A percentile compares a stretch with the other conserved stretches of the same genome.
Evolutionary conservation across 2,797 vertebrate species (phyloP).

Genomic region (Chloroceryle inda): DNA sequence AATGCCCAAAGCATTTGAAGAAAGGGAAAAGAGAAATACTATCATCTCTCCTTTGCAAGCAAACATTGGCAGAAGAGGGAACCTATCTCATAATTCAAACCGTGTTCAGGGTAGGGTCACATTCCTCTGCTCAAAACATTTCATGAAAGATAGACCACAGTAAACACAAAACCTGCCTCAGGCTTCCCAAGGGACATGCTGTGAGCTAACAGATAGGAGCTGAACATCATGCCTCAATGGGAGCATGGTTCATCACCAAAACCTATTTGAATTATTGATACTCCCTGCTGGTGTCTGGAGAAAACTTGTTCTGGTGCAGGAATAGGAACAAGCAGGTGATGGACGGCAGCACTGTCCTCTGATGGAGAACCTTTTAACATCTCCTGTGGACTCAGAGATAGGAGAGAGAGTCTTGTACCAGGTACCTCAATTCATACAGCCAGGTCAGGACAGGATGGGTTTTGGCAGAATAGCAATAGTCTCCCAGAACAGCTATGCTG

Average conservation of each 20-base stretch:
- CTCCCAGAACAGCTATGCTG: not conserved
- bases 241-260: not conserved
- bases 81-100: not conserved
- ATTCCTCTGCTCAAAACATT: not conserved
- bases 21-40: not conserved
- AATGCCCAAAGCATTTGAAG: not conserved
- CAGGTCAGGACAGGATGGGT: not conserved
- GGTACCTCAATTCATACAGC: not conserved
- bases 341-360: not conserved
- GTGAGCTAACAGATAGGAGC: not conserved
- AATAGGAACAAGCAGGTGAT: not conserved
- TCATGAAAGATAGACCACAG: not conserved
- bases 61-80: not conserved
- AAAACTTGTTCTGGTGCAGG: not conserved
- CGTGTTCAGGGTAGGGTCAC: not conserved
- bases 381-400: not conserved
- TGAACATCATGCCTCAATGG: not conserved
- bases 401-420: not conserved
- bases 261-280: not conserved
- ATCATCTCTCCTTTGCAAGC: not conserved
- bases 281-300: not conserved
- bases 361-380: not conserved
- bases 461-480: not conserved
- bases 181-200: not conserved
- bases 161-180: not conserved